Evolutionary conservation across 2,888 invertebrate species (phyloP).

Genomic region (Acanthosepion esculentum): DNA sequence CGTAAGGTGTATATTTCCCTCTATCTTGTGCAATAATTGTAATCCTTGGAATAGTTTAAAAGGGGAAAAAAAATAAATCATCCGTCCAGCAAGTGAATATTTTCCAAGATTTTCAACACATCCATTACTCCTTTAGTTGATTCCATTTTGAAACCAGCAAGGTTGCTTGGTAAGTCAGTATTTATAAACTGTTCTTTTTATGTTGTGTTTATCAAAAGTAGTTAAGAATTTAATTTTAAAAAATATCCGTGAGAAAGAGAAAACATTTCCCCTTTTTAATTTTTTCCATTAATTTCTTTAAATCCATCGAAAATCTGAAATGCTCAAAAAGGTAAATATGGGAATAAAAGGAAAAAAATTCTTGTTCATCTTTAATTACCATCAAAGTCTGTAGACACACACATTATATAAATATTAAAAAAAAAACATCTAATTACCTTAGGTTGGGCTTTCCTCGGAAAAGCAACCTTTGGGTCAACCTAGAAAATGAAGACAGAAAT

Average conservation of each 20-base stretch:
- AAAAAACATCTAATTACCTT: constrained; percentile 63
- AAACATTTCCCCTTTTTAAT: background rate
- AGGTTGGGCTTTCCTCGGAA: constrained; percentile 83
- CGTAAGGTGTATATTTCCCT: no score
- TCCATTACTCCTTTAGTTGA: background rate
- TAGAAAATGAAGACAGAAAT: constrained; percentile 76
- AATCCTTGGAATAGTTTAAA: background rate
- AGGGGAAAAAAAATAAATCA: background rate
- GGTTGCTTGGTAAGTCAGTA: no score
- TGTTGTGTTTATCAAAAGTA: background rate
- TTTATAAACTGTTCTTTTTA: background rate
- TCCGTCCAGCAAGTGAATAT: background rate
- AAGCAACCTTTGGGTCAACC: constrained; percentile 99
- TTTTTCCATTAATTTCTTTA: background rate
- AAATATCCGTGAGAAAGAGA: background rate
- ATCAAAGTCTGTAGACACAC: background rate
- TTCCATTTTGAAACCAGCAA: background rate
- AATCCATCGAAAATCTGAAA: no score
- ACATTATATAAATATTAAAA: background rate
- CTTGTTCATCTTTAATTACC: no score
- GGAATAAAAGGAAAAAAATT: no score
- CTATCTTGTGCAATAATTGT: background rate
- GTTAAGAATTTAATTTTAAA: background rate
- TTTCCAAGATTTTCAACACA: background rate
- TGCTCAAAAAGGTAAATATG: no score